phyloP scores from a whole-genome alignment of 2,797 vertebrate species.

The Melanitta fusca region DNA sequence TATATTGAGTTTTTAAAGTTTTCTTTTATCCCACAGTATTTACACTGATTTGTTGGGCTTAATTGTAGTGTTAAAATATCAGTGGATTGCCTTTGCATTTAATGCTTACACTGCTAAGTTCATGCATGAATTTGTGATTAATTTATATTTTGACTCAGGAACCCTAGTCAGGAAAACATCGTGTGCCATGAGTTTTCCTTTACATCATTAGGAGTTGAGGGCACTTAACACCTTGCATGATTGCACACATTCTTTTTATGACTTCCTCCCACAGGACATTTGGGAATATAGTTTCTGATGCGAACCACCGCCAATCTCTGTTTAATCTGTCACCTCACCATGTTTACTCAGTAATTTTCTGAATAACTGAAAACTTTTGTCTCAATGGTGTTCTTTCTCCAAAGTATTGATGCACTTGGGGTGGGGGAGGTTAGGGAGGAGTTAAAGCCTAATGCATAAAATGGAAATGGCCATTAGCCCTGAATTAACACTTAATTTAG shows the following conservation, averaged over 20 bases:
- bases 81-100: neutral
- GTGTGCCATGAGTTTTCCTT: neutral
- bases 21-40: neutral
- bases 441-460: neutral
- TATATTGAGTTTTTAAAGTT: neutral
- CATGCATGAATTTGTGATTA: neutral
- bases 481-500: neutral
- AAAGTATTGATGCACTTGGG: neutral
- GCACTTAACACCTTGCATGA: conserved; percentile 41
- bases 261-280: conserved; percentile 8
- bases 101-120: neutral
- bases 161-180: neutral
- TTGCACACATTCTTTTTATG: conserved; percentile 4
- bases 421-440: rapidly evolving
- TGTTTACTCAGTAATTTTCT: conserved; percentile 28
- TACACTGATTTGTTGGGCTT: neutral
- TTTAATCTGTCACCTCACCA: neutral
- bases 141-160: neutral
- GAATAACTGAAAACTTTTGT: neutral
- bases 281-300: neutral
- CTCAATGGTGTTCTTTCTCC: neutral
- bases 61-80: neutral
- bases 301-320: neutral
- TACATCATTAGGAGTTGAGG: conserved; percentile 16
- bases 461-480: neutral